Conservation (phyloP, 2,113 vertebrate species). For the Petrocephalus zakoni region DNA sequence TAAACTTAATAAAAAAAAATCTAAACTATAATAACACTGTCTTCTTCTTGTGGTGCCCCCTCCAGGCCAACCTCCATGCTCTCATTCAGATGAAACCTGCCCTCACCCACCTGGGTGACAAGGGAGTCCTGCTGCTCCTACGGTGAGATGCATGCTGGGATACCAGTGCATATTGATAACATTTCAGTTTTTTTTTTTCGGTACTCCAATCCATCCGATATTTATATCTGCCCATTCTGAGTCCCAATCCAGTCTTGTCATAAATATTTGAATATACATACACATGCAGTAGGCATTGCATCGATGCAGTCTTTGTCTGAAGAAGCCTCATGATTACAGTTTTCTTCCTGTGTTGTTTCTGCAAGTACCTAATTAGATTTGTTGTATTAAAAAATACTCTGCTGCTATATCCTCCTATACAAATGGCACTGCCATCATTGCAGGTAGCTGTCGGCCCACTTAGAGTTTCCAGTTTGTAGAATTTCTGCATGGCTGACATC, state of each 20-base stretch:
- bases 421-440: not conserved
- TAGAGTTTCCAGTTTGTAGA: not conserved
- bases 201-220: not conserved
- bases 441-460: not conserved
- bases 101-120: constrained; percentile 93
- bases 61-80: constrained; percentile 93
- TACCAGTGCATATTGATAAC: not conserved
- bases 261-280: not conserved
- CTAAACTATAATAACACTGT: not conserved
- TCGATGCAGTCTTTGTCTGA: not conserved
- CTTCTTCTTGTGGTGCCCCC: constrained; percentile 22
- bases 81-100: constrained; percentile 97
- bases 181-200: not conserved
- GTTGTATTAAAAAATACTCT: not conserved
- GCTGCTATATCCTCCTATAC: not conserved
- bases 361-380: not conserved
- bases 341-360: not conserved
- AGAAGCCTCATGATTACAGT: not conserved
- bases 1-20: not conserved
- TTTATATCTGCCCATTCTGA: not conserved
- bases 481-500: not conserved
- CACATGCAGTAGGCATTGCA: not conserved
- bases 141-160: constrained; percentile 59
- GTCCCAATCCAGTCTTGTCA: not conserved
- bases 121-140: constrained; percentile 88